phyloP scores from a whole-genome alignment of 2,888 invertebrate species.

The Ennomos quercinarius region DNA sequence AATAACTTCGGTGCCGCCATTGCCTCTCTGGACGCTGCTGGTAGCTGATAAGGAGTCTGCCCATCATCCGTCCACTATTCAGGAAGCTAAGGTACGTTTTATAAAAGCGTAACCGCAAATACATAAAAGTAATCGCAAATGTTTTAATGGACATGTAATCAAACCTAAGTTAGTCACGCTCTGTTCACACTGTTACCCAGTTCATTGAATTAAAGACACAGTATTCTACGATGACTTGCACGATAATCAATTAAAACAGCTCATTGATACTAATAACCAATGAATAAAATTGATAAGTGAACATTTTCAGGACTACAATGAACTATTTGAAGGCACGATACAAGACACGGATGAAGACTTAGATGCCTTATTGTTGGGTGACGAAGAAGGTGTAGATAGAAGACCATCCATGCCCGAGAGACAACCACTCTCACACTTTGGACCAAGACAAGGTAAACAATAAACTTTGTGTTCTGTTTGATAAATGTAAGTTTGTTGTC shows the following conservation, averaged over 20 bases:
- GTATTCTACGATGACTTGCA: too few relatives aligned
- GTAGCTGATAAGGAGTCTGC: conserved; percentile 96
- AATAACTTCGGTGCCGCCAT: conserved; percentile 98
- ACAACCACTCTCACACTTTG: conserved; percentile 93
- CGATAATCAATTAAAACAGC: too few relatives aligned
- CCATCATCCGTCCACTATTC: conserved; percentile 81
- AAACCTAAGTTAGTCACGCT: too few relatives aligned
- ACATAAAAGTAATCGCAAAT: too few relatives aligned
- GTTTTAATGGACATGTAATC: too few relatives aligned
- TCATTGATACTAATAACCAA: too few relatives aligned
- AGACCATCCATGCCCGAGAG: conserved; percentile 90
- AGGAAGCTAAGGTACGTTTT: conserved; percentile 77
- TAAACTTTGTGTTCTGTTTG: background rate
- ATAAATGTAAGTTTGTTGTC: too few relatives aligned
- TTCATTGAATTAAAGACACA: too few relatives aligned
- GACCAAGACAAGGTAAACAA: conserved; percentile 90
- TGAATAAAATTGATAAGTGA: background rate
- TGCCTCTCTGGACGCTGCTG: conserved; percentile 98
- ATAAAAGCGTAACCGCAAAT: too few relatives aligned
- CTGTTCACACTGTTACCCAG: too few relatives aligned
- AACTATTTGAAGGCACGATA: conserved; percentile 93
- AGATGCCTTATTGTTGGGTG: conserved; percentile 91
- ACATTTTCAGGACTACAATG: conserved; percentile 91
- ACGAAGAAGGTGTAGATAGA: conserved; percentile 88
- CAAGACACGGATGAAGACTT: conserved; percentile 91